These are phyloP conservation scores for Melanotaenia nigrans DNA, from an alignment of 2,797 vertebrate species.

Conservation along the genomic window DNA sequence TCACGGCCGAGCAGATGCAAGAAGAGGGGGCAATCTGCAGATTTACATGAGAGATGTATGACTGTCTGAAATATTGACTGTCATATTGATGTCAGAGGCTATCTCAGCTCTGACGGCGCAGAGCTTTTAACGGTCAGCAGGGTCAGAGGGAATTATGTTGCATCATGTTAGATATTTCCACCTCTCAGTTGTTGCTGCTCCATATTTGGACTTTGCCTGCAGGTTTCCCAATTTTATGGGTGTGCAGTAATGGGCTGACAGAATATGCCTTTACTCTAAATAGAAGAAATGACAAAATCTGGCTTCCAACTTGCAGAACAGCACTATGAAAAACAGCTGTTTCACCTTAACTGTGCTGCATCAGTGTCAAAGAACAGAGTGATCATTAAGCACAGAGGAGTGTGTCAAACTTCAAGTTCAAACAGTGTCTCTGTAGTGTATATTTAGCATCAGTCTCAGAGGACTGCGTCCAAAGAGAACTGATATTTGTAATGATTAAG, in stretches of 20 bases:
- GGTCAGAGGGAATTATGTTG: background rate
- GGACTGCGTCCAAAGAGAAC: slow-evolving; percentile 62
- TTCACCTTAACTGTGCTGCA: slow-evolving; percentile 26
- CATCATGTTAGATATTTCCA: background rate
- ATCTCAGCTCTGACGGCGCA: background rate
- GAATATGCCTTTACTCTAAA: slow-evolving; percentile 1
- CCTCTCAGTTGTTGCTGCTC: background rate
- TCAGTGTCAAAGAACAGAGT: slow-evolving; percentile 32
- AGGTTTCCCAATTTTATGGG: too few relatives aligned
- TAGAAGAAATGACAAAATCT: background rate
- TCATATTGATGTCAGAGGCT: background rate
- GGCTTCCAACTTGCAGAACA: slow-evolving; percentile 7
- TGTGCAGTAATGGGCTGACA: background rate
- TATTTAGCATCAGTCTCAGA: slow-evolving; percentile 53
- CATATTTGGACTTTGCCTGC: background rate
- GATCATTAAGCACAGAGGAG: slow-evolving; percentile 20
- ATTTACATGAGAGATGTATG: slow-evolving; percentile 1
- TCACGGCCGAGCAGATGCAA: slow-evolving; percentile 5
- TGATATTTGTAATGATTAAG: slow-evolving; percentile 72
- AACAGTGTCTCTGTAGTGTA: slow-evolving; percentile 50
- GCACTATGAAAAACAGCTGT: slow-evolving; percentile 14
- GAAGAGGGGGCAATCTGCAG: slow-evolving; percentile 8
- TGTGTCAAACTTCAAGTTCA: slow-evolving; percentile 46
- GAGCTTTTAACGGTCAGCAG: accelerated
- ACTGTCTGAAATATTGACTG: slow-evolving; percentile 3